Conservation (phyloP, 64 coral and sea anemone genomes). For the Stichodactyla helianthus region DNA sequence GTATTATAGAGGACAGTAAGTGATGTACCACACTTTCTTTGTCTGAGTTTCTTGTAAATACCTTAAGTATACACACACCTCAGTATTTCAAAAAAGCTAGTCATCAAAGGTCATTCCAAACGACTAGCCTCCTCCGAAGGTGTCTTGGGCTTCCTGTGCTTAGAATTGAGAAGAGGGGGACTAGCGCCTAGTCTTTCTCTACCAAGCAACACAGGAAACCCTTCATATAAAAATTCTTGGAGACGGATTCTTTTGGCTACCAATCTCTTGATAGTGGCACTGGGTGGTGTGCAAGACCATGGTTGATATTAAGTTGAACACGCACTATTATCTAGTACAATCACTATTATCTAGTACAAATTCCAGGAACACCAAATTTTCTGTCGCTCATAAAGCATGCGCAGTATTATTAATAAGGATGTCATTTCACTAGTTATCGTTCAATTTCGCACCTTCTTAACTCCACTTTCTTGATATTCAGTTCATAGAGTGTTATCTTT, state of each 20-base stretch:
- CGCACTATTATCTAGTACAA: neutral
- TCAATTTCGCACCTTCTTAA: constrained; percentile 20
- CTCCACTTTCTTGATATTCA: constrained; percentile 21
- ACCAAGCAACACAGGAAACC: too few species aligned
- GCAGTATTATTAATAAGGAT: too few species aligned
- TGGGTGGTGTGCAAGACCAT: constrained; percentile 15
- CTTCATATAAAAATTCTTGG: neutral
- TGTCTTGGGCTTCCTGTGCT: too few species aligned
- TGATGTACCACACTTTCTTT: neutral
- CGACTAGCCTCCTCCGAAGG: too few species aligned
- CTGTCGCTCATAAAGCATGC: too few species aligned
- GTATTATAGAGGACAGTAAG: neutral
- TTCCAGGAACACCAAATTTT: too few species aligned
- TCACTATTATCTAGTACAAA: neutral
- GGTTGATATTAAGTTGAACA: neutral
- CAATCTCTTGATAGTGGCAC: constrained; percentile 1
- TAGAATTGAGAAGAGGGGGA: too few species aligned
- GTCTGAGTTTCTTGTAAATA: neutral
- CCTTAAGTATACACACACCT: neutral
- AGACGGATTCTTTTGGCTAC: constrained; percentile 10
- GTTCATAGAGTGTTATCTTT: constrained; percentile 4
- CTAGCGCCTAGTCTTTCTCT: too few species aligned
- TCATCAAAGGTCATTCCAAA: too few species aligned
- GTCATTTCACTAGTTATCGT: neutral
- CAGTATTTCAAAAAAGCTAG: too few species aligned